phyloP scores from a whole-genome alignment of 1,140 invertebrate species.

The Oedothorax gibbosus region DNA sequence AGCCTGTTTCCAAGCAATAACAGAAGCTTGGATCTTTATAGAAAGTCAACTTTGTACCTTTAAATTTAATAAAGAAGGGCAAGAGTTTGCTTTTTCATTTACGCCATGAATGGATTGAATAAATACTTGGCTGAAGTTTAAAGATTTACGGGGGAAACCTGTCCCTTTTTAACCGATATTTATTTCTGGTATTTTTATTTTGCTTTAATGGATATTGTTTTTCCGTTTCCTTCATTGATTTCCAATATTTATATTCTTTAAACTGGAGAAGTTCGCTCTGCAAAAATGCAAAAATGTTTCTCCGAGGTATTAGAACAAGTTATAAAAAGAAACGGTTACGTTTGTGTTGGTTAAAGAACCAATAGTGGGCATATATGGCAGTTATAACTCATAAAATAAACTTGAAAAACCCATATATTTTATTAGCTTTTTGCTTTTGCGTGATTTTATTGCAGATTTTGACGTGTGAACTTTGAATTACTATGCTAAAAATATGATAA shows the following conservation, averaged over 20 bases:
- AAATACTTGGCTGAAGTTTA: conserved; percentile 58
- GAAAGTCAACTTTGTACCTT: conserved; percentile 58
- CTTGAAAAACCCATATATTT: too few relatives aligned
- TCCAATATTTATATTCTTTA: conserved; percentile 51
- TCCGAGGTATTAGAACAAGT: conserved; percentile 6
- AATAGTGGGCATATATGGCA: too few relatives aligned
- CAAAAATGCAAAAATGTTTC: conserved; percentile 29
- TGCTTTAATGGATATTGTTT: conserved; percentile 55
- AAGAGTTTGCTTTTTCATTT: conserved; percentile 59
- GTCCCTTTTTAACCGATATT: conserved; percentile 50
- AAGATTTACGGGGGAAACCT: conserved; percentile 41
- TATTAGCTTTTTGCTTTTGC: too few relatives aligned
- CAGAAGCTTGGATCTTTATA: conserved; percentile 59
- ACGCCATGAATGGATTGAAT: conserved; percentile 60
- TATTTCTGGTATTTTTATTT: conserved; percentile 57
- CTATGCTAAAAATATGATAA: too few relatives aligned
- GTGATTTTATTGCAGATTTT: too few relatives aligned
- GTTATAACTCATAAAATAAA: too few relatives aligned
- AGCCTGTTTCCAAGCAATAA: conserved; percentile 56
- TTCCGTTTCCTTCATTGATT: conserved; percentile 47
- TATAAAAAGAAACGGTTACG: neutral
- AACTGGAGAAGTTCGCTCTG: neutral
- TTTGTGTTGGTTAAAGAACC: too few relatives aligned
- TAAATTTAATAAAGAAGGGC: conserved; percentile 60
- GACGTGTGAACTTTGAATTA: too few relatives aligned